Evolutionary conservation across 2,113 vertebrate genomes (phyloP).

Genomic region (Muntiacus reevesi): DNA sequence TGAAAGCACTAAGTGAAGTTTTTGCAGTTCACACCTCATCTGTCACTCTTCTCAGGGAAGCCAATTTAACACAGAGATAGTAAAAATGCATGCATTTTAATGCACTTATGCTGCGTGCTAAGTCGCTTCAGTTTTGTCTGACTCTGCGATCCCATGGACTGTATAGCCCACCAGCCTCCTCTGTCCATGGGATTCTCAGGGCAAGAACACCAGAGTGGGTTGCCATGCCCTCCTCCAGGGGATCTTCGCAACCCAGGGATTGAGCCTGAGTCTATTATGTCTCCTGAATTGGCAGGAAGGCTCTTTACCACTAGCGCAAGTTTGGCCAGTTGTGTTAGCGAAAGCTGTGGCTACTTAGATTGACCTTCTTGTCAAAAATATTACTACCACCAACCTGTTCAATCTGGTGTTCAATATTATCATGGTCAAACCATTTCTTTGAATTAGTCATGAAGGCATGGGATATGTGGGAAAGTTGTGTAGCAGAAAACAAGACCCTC

Average conservation of each 20-base stretch:
- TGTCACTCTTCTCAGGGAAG: not conserved
- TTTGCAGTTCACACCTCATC: not conserved
- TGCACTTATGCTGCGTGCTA: not conserved
- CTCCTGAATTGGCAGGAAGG: not conserved
- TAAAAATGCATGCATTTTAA: not conserved
- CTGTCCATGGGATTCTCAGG: not conserved
- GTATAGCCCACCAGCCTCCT: not conserved
- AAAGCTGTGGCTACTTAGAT: not conserved
- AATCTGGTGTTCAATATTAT: not conserved
- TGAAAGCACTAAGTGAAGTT: not conserved
- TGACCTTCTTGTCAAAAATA: not conserved
- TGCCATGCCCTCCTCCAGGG: not conserved
- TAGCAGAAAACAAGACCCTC: not conserved
- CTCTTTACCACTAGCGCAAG: not conserved
- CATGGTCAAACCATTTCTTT: not conserved
- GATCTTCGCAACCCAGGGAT: not conserved
- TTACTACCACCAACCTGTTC: not conserved
- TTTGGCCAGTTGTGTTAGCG: not conserved
- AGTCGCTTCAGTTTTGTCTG: not conserved
- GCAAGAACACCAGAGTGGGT: not conserved
- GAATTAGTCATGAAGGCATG: not conserved
- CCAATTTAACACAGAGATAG: not conserved
- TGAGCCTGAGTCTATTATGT: fast-evolving
- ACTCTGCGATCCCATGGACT: not conserved
- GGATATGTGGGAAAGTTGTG: not conserved